phyloP scores from a whole-genome alignment of 2,888 invertebrate genomes.

The Tachina grossa region DNA sequence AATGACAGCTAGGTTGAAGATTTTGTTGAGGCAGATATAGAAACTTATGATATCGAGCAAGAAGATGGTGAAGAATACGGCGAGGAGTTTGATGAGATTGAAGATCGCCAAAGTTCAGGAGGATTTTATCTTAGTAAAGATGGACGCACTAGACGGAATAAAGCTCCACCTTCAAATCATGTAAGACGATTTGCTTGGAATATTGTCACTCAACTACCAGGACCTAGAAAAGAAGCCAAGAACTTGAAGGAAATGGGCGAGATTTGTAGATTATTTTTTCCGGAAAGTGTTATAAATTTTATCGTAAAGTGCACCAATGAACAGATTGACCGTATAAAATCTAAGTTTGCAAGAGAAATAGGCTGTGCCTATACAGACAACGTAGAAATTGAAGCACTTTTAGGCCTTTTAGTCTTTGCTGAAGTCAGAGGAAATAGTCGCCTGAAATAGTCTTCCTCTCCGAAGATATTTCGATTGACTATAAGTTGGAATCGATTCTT shows the following conservation, averaged over 20 bases:
- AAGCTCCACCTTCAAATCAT: conserved; percentile 24
- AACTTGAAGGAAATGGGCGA: no score
- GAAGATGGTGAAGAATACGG: conserved; percentile 2
- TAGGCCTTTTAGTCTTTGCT: conserved; percentile 30
- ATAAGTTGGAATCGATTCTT: background rate
- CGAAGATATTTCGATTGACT: conserved; percentile 16
- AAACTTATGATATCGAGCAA: no score
- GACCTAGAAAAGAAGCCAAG: no score
- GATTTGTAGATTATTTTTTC: no score
- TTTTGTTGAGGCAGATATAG: no score
- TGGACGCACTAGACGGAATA: conserved; percentile 45
- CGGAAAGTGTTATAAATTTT: conserved; percentile 43
- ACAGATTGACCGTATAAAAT: conserved; percentile 35
- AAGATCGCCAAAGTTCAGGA: conserved; percentile 11
- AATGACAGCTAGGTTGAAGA: conserved; percentile 31
- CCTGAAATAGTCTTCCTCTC: conserved; percentile 59
- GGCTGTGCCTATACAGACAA: conserved; percentile 15
- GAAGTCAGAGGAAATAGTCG: conserved; percentile 63
- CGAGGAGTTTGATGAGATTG: background rate
- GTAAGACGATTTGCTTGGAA: conserved; percentile 24
- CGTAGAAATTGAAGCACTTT: conserved; percentile 8
- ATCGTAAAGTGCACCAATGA: conserved; percentile 40
- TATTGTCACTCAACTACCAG: no score
- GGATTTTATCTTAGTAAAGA: conserved; percentile 40
- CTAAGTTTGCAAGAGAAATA: conserved; percentile 16